These are phyloP conservation scores for Agrotis segetum DNA, from an alignment of 2,888 invertebrate species.

Conservation along the genomic window DNA sequence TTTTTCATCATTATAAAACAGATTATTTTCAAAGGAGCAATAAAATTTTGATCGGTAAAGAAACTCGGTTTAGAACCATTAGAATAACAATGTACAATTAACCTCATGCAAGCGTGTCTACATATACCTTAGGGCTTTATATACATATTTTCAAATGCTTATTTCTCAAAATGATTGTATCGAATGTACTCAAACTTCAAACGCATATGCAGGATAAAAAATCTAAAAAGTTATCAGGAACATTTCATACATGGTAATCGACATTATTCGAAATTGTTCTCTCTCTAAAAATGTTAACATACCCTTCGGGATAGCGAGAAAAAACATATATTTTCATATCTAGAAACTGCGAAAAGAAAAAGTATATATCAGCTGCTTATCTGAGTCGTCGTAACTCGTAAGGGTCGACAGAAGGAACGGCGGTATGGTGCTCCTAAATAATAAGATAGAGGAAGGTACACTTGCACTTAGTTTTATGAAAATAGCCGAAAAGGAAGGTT, in stretches of 20 bases:
- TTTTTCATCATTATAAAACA: not conserved
- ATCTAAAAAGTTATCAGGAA: too few species aligned
- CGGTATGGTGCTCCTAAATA: constrained; percentile 52
- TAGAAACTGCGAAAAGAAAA: constrained; percentile 52
- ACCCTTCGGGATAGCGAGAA: constrained; percentile 19
- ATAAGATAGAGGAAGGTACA: constrained; percentile 47
- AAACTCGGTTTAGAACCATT: too few species aligned
- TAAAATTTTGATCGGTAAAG: too few species aligned
- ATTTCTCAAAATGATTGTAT: too few species aligned
- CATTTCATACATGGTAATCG: too few species aligned
- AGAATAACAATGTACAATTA: too few species aligned
- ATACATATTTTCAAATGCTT: too few species aligned
- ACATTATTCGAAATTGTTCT: too few species aligned
- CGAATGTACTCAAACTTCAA: too few species aligned
- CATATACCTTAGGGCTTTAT: too few species aligned
- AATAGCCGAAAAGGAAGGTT: not conserved
- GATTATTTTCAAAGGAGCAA: not conserved
- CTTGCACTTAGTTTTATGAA: constrained; percentile 46
- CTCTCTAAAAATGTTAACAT: not conserved
- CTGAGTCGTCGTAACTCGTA: constrained; percentile 51
- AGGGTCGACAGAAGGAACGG: constrained; percentile 58
- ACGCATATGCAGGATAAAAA: too few species aligned
- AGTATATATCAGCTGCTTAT: constrained; percentile 63
- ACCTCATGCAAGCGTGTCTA: too few species aligned
- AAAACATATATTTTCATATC: constrained; percentile 49